These are phyloP conservation scores for Montipora efflorescens DNA, from an alignment of 64 coral and sea anemone genomes.

Conservation along the genomic window DNA sequence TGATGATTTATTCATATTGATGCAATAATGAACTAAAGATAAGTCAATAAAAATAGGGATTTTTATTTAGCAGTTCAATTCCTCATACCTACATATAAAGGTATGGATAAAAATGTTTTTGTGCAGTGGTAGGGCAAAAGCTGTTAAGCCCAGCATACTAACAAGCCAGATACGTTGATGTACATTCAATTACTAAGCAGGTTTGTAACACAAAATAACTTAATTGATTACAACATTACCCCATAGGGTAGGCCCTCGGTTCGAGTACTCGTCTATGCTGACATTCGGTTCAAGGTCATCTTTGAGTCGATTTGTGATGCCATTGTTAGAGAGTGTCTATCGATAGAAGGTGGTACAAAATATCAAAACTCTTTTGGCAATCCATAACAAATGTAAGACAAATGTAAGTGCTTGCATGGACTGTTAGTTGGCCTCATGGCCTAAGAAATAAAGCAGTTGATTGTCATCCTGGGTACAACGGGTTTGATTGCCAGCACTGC, in stretches of 20 bases:
- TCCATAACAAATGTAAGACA: constrained; percentile 23
- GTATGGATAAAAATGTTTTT: background rate
- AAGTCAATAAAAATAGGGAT: background rate
- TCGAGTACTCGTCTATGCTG: constrained; percentile 34
- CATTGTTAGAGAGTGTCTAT: constrained; percentile 37
- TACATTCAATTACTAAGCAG: background rate
- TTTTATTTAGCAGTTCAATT: constrained; percentile 1
- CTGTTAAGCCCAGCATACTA: background rate
- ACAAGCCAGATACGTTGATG: constrained; percentile 12
- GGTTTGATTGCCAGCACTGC: no score
- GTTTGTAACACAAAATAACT: constrained; percentile 25
- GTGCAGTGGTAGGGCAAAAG: constrained; percentile 2
- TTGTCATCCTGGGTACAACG: no score
- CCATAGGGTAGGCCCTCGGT: constrained; percentile 34
- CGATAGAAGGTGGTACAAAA: constrained; percentile 37
- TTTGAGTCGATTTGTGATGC: constrained; percentile 50
- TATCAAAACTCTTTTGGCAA: constrained; percentile 45
- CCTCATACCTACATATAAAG: background rate
- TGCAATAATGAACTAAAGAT: constrained; percentile 25
- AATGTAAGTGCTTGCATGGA: constrained; percentile 13
- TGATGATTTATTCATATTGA: constrained; percentile 1
- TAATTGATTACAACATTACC: constrained; percentile 29
- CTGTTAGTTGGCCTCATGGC: background rate
- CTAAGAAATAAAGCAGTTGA: no score
- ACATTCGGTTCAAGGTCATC: constrained; percentile 44